Base-by-base conservation (phyloP, 2,797 vertebrate species). In the Apogon hyalosoma region DNA sequence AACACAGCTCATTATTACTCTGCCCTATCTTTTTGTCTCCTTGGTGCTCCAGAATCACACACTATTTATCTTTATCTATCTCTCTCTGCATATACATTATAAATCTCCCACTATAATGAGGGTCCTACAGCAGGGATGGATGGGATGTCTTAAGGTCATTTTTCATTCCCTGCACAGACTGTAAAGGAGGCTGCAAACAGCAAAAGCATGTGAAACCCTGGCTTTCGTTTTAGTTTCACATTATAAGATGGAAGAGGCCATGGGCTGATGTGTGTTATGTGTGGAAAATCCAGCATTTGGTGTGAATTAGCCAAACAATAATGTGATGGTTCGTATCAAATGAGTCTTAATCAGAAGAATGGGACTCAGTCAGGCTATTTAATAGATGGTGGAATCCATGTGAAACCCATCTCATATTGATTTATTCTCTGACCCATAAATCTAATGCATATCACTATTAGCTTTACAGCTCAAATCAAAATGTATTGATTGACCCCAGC, bases 1-100 rank as follows among this genome's bases (percentile, higher is more conserved):
- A 93, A 94, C 91, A 93, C 86, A 91, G 88, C 92, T 93, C 90
- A 93, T 93, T 93, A 93, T 84, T 83, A 76, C 75, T 90, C 84
- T 66, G 80, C 82, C 70, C 83, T 74, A 70, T 85, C 82, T 80
- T 84, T 40, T 86, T 83, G 69, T 82, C 70, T 83, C 63, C 74
- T 71, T 61, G 68, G 56, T 66, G 75, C 69, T 77, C 65, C 62
- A 73, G 63, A 79, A 86, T 59, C 53, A 58, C 57, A 40, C 69
- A 16, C 79, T 63, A 80, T 89, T 75, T 82, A 75, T 86, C 84
- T 89, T 57, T 42, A 58, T 75, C 62, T 65, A 10, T 71, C 64
- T 65, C 54, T 59, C 57, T 55, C 36, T 69, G 7, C 48, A 79
- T 82, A 78, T 83, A 61, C 59, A 77, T 73, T 75, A 81, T 84